Percentiles rank a stretch among this genome's conserved stretches.
Evolutionary conservation across 2,113 vertebrate species (phyloP).

Genomic region (Aix galericulata): DNA sequence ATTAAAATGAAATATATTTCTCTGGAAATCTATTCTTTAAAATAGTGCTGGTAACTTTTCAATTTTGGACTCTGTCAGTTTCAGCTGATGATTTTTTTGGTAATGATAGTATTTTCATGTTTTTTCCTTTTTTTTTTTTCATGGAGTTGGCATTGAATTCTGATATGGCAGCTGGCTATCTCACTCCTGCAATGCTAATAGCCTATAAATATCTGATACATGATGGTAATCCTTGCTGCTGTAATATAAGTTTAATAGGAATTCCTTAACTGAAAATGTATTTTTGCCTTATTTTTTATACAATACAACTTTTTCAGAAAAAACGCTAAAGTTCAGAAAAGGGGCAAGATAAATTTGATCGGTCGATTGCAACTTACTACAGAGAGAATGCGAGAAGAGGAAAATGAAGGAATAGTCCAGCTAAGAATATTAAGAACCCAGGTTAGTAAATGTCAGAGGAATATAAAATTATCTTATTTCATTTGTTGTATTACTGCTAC

Average conservation of each 20-base stretch:
- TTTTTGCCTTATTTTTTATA: constrained; percentile 9
- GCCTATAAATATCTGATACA: background rate
- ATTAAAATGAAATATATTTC: background rate
- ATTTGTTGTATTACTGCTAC: background rate
- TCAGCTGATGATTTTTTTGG: background rate
- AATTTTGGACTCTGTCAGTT: background rate
- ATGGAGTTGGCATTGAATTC: fast-evolving
- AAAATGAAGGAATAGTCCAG: constrained; percentile 98
- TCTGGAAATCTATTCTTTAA: background rate
- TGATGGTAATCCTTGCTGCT: background rate
- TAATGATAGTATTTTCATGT: background rate
- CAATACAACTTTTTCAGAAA: constrained; percentile 84
- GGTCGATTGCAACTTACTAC: constrained; percentile 97
- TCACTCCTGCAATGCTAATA: background rate
- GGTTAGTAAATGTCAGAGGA: constrained; percentile 74
- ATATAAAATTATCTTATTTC: background rate
- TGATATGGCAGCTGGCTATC: background rate
- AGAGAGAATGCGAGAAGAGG: constrained; percentile 97
- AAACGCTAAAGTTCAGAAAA: constrained; percentile 98
- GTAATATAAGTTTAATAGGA: background rate
- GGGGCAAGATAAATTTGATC: constrained; percentile 98
- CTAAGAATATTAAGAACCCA: constrained; percentile 97
- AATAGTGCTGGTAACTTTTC: background rate
- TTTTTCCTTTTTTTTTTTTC: background rate
- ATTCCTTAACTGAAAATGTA: background rate